phyloP scores from a whole-genome alignment of 2,797 vertebrate species.

The Oceanodroma leucorhoa region DNA sequence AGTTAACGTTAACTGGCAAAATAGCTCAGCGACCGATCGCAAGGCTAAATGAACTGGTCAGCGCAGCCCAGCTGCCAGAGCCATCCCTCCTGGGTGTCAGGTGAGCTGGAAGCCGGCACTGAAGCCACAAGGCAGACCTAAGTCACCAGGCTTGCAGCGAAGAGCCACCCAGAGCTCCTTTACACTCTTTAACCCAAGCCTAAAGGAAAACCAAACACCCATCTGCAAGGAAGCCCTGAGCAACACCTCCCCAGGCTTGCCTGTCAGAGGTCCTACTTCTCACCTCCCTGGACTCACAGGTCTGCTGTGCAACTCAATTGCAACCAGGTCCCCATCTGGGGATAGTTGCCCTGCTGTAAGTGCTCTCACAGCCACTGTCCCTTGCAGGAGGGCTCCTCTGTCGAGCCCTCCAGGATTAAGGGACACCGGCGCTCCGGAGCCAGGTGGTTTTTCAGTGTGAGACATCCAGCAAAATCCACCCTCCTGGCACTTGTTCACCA shows the following conservation, averaged over 20 bases:
- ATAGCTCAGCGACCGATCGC: background rate
- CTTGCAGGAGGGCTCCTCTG: background rate
- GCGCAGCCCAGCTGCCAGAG: background rate
- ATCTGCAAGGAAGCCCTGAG: background rate
- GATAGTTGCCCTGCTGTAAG: background rate
- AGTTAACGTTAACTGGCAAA: background rate
- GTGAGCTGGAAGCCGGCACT: background rate
- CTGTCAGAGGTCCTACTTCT: background rate
- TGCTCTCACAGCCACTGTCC: background rate
- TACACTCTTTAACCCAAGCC: background rate
- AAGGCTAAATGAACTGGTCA: background rate
- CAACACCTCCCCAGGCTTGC: background rate
- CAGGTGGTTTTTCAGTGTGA: background rate
- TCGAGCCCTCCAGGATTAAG: background rate
- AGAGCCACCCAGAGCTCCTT: background rate
- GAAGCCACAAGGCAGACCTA: background rate
- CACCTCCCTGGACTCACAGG: background rate
- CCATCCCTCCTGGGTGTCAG: background rate
- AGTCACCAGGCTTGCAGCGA: background rate
- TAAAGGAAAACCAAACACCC: background rate
- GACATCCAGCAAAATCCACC: background rate
- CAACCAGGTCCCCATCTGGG: background rate
- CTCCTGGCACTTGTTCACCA: background rate
- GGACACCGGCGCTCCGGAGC: rapidly evolving
- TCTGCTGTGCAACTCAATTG: background rate